Base-by-base conservation (phyloP, 2,113 vertebrate species). In the Terrapene triunguis region DNA sequence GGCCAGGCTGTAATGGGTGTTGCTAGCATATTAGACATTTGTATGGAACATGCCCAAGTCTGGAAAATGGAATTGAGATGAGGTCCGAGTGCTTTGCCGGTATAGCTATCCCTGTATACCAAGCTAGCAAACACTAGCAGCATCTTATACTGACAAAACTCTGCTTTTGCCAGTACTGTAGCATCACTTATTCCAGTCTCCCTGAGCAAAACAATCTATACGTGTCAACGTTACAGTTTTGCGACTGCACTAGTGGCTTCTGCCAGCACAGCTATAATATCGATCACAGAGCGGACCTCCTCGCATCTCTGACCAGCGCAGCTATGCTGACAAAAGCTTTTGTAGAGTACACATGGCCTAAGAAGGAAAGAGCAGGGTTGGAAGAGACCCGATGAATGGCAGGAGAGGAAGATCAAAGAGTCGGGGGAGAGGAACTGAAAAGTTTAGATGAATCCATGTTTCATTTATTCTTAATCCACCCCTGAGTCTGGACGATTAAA, bases 21-120 rank as follows among this genome's bases (percentile, higher is more conserved):
- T 42, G 22, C 1, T 6, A 29, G 10, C 12, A 0, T n/a, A 21
- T 12, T 24, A 1, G 6, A 0, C 9, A 47, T 25, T 16, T 35
- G 21, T 54, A 10, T 3, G 8, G 74, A 9, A 12, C 79, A 2
- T n/a, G 32, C 29, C 62, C 62, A 69, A 29, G 16, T 69, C 8
- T 69, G 62, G 59, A 35, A 32, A 62, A 62, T 3, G 13, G 35
- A n/a, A 9, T 21, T n/a, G 35, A n/a, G 35, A n/a, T 8, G 8
- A 69, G 62, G 35, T 65, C 32, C 8, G 32, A n/a, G 6, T 19
- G 32, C 6, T 65, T 65, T n/a, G 14, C 62, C 9, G 35, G 14
- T 13, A 32, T 6, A 32, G 29, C 25, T 29, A 13, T 62, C 5
- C 29, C 29, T 5, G 3, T 14, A 62, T 32, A 27, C 4, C 55